phyloP scores from a whole-genome alignment of 1,140 invertebrate species.

The Wasmannia auropunctata region DNA sequence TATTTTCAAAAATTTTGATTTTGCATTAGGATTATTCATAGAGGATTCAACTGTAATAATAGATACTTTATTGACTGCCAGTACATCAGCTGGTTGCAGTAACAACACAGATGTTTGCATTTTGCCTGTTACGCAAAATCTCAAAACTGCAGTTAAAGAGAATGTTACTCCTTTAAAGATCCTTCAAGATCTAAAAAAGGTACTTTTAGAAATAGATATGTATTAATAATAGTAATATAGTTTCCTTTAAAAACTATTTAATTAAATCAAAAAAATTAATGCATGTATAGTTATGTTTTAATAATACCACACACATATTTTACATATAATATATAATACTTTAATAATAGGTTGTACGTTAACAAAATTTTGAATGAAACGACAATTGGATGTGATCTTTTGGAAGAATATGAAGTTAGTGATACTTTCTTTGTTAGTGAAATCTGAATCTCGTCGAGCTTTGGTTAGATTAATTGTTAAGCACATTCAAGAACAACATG shows the following conservation, averaged over 20 bases:
- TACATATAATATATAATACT: not conserved
- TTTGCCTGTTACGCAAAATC: not conserved
- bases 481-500: not conserved
- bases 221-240: not conserved
- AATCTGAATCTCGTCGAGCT: not conserved
- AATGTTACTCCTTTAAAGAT: not conserved
- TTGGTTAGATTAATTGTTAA: not conserved
- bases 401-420: conserved; percentile 5
- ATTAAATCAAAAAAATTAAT: conserved; percentile 11
- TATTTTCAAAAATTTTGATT: not conserved
- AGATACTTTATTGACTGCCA: not conserved
- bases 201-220: not conserved
- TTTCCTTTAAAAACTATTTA: not conserved
- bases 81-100: not conserved
- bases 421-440: too few species aligned
- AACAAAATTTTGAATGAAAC: not conserved
- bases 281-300: not conserved
- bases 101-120: not conserved
- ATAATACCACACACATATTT: not conserved
- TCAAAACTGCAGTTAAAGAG: not conserved
- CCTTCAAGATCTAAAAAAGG: not conserved
- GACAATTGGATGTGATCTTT: not conserved
- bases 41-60: not conserved
- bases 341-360: not conserved
- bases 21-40: not conserved